Conservation (phyloP, 2,113 vertebrate species). For the Spheniscus mendiculus region DNA sequence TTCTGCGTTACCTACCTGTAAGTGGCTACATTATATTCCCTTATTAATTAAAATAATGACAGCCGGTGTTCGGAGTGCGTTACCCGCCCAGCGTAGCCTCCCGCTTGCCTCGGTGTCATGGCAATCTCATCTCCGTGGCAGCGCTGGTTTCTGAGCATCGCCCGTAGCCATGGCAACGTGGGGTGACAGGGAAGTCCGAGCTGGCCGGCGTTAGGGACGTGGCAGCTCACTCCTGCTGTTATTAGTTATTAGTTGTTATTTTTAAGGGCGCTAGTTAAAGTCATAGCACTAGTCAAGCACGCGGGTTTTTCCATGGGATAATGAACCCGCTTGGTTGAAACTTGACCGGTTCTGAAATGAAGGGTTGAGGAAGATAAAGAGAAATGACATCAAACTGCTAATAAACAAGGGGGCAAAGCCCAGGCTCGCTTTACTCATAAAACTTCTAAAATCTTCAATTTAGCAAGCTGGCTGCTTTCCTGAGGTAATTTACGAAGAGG, state of each 20-base stretch:
- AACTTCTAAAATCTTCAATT: not conserved
- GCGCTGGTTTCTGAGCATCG: not conserved
- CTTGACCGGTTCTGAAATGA: not conserved
- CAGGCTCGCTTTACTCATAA: not conserved
- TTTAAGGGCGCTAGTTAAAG: not conserved
- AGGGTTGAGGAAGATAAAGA: not conserved
- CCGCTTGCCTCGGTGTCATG: not conserved
- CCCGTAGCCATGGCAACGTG: constrained; percentile 47
- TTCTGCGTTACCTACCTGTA: not conserved
- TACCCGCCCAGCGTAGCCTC: not conserved
- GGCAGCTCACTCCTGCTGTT: not conserved
- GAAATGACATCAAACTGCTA: not conserved
- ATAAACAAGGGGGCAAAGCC: not conserved
- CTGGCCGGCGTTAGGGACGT: not conserved
- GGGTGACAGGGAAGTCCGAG: not conserved
- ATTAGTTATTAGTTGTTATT: not conserved
- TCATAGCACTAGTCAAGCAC: fast-evolving
- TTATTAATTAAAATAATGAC: not conserved
- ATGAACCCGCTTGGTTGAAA: not conserved
- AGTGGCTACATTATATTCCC: not conserved
- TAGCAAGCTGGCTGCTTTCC: not conserved
- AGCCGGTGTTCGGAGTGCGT: fast-evolving
- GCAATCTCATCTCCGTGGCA: constrained; percentile 20
- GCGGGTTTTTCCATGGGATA: not conserved
- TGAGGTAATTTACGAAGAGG: not conserved